Conservation (phyloP, 2,888 invertebrate species). For the Plebejus melissa region DNA sequence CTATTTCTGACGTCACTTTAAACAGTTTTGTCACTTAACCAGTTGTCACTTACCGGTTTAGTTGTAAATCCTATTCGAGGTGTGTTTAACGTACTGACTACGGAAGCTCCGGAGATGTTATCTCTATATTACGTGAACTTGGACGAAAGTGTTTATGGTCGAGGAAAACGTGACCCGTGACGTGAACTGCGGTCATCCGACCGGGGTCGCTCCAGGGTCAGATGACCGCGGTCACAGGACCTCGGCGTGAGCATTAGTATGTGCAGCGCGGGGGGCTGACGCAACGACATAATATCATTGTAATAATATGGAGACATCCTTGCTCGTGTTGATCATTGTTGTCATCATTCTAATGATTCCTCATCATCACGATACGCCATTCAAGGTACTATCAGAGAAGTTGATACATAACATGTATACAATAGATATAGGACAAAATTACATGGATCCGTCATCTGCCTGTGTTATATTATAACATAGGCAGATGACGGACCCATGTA, state of each 20-base stretch:
- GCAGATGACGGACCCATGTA: no score
- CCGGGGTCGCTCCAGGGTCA: constrained; percentile 13
- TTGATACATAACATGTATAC: no score
- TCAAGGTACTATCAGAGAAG: no score
- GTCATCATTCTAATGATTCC: not conserved
- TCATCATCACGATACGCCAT: not conserved
- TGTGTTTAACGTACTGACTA: not conserved
- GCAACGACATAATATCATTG: not conserved
- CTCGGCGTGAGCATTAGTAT: not conserved
- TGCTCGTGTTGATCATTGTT: not conserved
- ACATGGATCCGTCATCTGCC: no score
- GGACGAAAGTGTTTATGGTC: constrained; percentile 21
- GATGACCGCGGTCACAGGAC: not conserved
- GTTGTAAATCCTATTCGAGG: no score
- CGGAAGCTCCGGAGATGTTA: not conserved
- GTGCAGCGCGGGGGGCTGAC: not conserved
- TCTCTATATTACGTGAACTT: not conserved
- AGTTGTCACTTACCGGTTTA: no score
- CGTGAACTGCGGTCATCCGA: not conserved
- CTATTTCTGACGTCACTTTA: no score
- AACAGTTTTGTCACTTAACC: no score
- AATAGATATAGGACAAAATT: no score
- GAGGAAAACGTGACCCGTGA: constrained; percentile 15
- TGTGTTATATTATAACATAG: no score
- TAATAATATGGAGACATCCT: not conserved